Evolutionary conservation across 2,113 vertebrate genomes (phyloP).

Genomic region (Callorhinus ursinus): DNA sequence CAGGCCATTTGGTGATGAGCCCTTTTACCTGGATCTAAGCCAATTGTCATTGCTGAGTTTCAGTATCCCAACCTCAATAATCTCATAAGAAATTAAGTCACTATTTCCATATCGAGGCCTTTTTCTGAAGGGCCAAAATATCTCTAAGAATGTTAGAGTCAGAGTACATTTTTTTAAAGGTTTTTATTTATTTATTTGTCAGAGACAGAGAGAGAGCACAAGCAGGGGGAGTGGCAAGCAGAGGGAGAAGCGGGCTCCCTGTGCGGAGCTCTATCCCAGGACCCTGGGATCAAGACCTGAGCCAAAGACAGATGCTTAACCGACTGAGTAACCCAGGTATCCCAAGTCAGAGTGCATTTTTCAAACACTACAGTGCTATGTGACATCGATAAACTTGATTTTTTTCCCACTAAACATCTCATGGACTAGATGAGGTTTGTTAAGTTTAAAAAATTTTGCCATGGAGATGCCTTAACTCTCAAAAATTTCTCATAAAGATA

Average conservation of each 20-base stretch:
- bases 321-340: too few species aligned
- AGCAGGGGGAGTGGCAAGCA: too few species aligned
- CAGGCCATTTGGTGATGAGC: not conserved
- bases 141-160: not conserved
- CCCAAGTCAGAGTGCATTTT: not conserved
- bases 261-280: too few species aligned
- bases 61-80: not conserved
- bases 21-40: not conserved
- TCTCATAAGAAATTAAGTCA: not conserved
- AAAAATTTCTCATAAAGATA: not conserved
- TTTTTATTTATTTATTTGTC: too few species aligned
- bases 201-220: too few species aligned
- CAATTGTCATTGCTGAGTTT: not conserved
- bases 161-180: not conserved
- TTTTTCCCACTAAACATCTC: not conserved
- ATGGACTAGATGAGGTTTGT: not conserved
- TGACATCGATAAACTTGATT: not conserved
- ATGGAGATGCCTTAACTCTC: not conserved
- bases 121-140: not conserved
- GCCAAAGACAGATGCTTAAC: too few species aligned
- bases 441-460: slow-evolving; percentile 7
- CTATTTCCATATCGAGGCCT: not conserved
- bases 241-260: too few species aligned
- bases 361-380: not conserved
- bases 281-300: too few species aligned